phyloP scores from a whole-genome alignment of 2,797 vertebrate genomes.

The Myotis pilosus region DNA sequence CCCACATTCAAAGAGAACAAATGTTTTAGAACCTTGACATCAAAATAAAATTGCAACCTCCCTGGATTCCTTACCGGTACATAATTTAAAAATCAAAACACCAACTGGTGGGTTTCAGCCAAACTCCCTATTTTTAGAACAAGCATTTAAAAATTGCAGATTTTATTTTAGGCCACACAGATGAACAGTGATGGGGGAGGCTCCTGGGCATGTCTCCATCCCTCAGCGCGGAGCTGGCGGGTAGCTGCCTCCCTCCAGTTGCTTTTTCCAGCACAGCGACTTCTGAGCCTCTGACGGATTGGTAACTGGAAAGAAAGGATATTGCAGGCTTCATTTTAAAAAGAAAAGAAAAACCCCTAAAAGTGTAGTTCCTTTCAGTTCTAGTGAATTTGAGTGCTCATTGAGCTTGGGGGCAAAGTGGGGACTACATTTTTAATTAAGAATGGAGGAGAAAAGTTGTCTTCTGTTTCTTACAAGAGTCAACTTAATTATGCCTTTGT shows the following conservation, averaged over 20 bases:
- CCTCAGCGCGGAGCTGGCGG: not conserved
- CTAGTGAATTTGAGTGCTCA: constrained; percentile 11
- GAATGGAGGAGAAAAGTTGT: constrained; percentile 51
- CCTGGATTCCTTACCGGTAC: not conserved
- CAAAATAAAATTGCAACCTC: not conserved
- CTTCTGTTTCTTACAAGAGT: constrained; percentile 28
- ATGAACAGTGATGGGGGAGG: not conserved
- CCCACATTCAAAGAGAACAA: not conserved
- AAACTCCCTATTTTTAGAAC: constrained; percentile 65
- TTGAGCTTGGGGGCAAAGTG: not conserved
- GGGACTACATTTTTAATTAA: constrained; percentile 34
- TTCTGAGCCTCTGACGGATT: not conserved
- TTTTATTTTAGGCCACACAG: constrained; percentile 45
- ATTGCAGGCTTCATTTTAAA: not conserved
- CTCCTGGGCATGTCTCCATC: not conserved
- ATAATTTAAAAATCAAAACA: constrained; percentile 64
- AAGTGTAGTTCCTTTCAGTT: constrained; percentile 17
- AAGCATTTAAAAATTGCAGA: not conserved
- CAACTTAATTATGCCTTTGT: constrained; percentile 76
- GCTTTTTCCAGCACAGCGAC: not conserved
- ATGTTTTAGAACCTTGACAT: not conserved
- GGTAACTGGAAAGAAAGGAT: not conserved
- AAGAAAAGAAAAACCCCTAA: not conserved
- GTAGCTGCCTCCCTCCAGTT: not conserved
- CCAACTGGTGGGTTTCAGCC: constrained; percentile 30